Conservation (phyloP, 2,888 invertebrate species). For the Ennomos quercinarius region DNA sequence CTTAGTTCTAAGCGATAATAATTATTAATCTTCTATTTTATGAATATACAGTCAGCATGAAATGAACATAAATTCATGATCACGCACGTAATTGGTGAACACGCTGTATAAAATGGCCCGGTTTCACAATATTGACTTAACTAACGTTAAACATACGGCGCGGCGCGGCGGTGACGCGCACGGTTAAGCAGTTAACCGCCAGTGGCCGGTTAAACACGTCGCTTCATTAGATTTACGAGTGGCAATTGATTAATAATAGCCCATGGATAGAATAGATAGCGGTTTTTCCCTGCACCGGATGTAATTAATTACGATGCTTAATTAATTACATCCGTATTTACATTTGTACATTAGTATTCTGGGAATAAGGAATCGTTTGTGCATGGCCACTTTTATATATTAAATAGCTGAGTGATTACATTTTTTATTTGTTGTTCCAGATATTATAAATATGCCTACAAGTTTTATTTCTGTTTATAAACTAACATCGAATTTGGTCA, state of each 20-base stretch:
- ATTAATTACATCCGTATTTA: no score
- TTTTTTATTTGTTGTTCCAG: not conserved
- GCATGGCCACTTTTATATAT: not conserved
- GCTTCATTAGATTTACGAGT: slow-evolving; percentile 46
- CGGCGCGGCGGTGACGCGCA: slow-evolving; percentile 17
- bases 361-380: not conserved
- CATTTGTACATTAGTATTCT: slow-evolving; percentile 4
- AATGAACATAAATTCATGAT: no score
- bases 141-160: not conserved
- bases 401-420: not conserved
- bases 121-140: slow-evolving; percentile 9
- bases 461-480: no score
- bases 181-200: slow-evolving; percentile 21
- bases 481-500: no score
- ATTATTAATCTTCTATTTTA: no score
- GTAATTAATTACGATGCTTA: no score
- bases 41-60: no score
- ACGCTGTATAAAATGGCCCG: not conserved
- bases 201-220: slow-evolving; percentile 27
- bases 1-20: no score
- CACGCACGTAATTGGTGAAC: not conserved
- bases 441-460: not conserved
- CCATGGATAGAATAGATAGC: slow-evolving; percentile 31
- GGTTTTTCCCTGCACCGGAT: slow-evolving; percentile 9
- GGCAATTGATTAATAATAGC: slow-evolving; percentile 50